Conservation (phyloP, 2,888 invertebrate species). For the Norana najaformis region DNA sequence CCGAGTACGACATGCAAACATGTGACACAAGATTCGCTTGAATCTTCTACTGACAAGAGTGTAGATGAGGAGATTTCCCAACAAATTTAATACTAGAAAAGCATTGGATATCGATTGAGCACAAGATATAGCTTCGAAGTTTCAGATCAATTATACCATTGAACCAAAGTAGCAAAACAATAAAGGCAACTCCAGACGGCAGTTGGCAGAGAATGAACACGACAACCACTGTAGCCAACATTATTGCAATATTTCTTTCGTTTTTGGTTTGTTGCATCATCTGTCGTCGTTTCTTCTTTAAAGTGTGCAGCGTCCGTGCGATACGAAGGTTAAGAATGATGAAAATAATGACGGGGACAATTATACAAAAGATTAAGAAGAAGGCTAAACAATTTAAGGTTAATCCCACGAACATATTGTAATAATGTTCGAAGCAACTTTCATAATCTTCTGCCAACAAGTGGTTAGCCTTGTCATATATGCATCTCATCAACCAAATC, state of each 20-base stretch:
- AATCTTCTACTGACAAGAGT: no score
- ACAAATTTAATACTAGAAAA: background rate
- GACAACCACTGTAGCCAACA: background rate
- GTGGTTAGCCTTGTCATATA: background rate
- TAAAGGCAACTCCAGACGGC: background rate
- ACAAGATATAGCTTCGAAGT: background rate
- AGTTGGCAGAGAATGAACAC: background rate
- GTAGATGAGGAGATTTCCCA: no score
- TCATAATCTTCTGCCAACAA: background rate
- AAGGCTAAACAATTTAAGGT: background rate
- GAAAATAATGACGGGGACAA: background rate
- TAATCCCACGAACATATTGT: background rate
- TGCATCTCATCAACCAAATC: background rate
- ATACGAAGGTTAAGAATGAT: background rate
- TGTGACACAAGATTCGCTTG: no score
- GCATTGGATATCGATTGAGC: background rate
- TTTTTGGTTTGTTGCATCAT: constrained; percentile 4
- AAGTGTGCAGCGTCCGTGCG: background rate
- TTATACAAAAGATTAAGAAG: background rate
- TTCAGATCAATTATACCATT: background rate
- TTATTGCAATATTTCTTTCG: background rate
- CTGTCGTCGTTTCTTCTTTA: background rate
- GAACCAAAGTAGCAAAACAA: background rate
- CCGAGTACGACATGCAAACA: no score
- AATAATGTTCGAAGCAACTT: background rate